These are phyloP conservation scores for Theodoxus fluviatilis DNA, from an alignment of 2,888 invertebrate species.

Conservation along the genomic window DNA sequence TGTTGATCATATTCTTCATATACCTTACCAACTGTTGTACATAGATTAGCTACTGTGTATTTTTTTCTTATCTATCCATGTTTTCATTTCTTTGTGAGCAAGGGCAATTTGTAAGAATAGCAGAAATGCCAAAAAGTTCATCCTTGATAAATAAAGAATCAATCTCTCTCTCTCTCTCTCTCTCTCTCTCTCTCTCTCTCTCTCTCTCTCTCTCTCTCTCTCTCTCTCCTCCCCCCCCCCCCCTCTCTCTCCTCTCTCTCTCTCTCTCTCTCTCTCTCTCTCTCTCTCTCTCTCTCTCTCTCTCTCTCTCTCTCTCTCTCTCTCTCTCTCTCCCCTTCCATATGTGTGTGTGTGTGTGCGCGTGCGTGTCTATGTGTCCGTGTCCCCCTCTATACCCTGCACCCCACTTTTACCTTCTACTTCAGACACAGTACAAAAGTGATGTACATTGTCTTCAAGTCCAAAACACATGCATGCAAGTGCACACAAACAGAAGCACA, in stretches of 20 bases:
- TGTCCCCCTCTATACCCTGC: not conserved
- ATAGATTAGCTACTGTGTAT: too few relatives aligned
- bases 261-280: not conserved
- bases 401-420: not conserved
- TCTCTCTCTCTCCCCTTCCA: not conserved
- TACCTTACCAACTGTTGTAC: too few relatives aligned
- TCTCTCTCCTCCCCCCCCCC: too few relatives aligned
- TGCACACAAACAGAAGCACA: too few relatives aligned
- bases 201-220: not conserved
- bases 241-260: not conserved
- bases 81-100: not conserved
- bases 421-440: too few relatives aligned
- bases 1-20: too few relatives aligned
- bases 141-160: not conserved
- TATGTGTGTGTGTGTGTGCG: not conserved
- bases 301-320: constrained; percentile 23
- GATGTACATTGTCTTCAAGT: too few relatives aligned
- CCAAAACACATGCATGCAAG: too few relatives aligned
- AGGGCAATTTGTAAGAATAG: not conserved
- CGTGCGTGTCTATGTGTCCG: not conserved
- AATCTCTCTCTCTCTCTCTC: not conserved
- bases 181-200: not conserved
- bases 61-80: too few relatives aligned
- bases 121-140: not conserved
- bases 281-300: not conserved